A percentile compares a stretch with the other conserved stretches of the same genome.
Conservation (phyloP, 2,113 vertebrate species). For the Arizona elegans region DNA sequence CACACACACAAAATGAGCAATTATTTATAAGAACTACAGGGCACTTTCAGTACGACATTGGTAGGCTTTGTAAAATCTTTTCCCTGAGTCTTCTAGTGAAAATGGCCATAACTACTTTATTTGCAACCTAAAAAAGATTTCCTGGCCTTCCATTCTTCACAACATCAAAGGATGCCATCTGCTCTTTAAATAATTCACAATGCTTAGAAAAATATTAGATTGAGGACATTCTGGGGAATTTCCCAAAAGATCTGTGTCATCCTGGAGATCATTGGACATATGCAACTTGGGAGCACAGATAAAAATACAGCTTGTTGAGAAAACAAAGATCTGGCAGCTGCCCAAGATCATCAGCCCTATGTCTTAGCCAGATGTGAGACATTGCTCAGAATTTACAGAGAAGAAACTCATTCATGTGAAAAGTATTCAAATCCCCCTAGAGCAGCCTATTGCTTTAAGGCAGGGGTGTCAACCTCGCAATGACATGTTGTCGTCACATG, state of each 20-base stretch:
- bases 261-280: neutral
- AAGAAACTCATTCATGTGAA: too few relatives aligned
- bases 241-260: neutral
- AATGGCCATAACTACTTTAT: neutral
- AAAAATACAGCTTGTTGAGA: neutral
- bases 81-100: neutral
- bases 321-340: neutral
- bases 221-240: neutral
- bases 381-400: neutral
- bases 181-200: neutral
- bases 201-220: neutral
- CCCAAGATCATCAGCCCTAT: neutral
- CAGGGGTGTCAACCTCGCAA: too few relatives aligned
- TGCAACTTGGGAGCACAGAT: neutral
- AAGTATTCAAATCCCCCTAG: neutral
- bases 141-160: neutral
- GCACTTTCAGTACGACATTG: too few relatives aligned
- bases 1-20: neutral
- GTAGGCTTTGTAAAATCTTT: neutral
- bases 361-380: neutral
- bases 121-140: neutral
- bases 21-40: neutral
- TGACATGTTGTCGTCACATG: too few relatives aligned
- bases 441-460: neutral
- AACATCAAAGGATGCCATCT: neutral